Evolutionary conservation across 2,888 invertebrate genomes (phyloP), one percentile per base, ranked within the genome.

Genomic region (Parochlus steinenii): DNA sequence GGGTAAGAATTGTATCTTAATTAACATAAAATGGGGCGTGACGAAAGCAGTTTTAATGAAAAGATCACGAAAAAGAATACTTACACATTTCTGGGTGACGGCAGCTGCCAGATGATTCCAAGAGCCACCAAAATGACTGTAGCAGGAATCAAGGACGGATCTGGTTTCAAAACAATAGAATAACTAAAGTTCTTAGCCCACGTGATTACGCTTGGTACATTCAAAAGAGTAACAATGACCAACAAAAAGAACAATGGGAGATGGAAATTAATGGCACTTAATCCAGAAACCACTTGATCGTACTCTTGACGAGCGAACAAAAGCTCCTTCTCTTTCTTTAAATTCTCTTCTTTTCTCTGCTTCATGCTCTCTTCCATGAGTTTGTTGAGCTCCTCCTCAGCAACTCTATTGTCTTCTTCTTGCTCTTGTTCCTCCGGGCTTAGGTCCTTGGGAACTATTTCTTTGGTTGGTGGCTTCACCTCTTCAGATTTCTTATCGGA

Each of bases 171-270:
- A 15, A 58, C 62, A 62, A 45, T 55, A 64, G 45, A 31, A 31
- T 40, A 42, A n/a, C 40, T 39, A 26, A 74, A 79, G 61, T 77
- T 80, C 48, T 73, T 74, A 0, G 81, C 76, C 85, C 85, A 86
- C 5, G 80, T 76, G 26, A 85, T 52, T 11, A 76, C 65, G 26
- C 73, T 69, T 0, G 85, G 83, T 8, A 76, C 44, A 55, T 78
- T 79, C 24, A 81, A 57, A n/a, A 71, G 42, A 1, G 79, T 64
- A 19, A 74, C 63, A 11, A 71, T 51, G 34, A 70, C 50, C 67
- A 79, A 75, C 44, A 83, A 50, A 33, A 76, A 58, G 46, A 83
- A 74, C 46, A 82, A 52, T 39, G 75, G 69, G 48, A 80, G 65
- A 49, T 83, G 80, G 52, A 81, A 79, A 48, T 80, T 68, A 45